Conservation (phyloP, 2,888 invertebrate species). For the Andricus curvator region DNA sequence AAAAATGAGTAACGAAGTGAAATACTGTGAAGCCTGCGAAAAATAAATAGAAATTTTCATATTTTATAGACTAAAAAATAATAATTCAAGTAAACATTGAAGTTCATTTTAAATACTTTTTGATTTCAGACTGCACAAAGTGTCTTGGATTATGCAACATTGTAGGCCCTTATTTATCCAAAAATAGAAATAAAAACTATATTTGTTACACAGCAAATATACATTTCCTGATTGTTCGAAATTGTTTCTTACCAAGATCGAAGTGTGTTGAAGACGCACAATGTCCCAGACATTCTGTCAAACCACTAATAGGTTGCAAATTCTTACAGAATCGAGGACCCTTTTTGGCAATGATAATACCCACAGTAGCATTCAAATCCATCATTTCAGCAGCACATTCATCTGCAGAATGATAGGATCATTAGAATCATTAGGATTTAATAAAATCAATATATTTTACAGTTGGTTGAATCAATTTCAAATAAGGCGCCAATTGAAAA, state of each 20-base stretch:
- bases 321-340: conserved; percentile 83
- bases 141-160: too few species aligned
- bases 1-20: too few species aligned
- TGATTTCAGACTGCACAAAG: too few species aligned
- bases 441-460: background rate
- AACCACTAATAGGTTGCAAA: conserved; percentile 80
- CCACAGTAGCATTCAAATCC: conserved; percentile 80
- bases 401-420: conserved; percentile 44
- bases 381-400: conserved; percentile 81
- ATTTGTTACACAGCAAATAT: too few species aligned
- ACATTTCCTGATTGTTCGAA: background rate
- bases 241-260: conserved; percentile 81
- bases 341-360: conserved; percentile 81
- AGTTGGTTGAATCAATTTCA: background rate
- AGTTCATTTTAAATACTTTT: too few species aligned
- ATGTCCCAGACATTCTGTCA: conserved; percentile 86
- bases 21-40: too few species aligned
- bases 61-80: too few species aligned
- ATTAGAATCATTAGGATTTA: background rate
- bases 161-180: too few species aligned
- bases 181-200: too few species aligned
- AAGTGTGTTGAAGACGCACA: conserved; percentile 87
- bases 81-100: too few species aligned
- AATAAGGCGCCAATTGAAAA: too few species aligned
- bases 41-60: too few species aligned